These are phyloP conservation scores for Oncorhynchus tshawytscha DNA, from an alignment of 2,113 vertebrate species.

Conservation along the genomic window DNA sequence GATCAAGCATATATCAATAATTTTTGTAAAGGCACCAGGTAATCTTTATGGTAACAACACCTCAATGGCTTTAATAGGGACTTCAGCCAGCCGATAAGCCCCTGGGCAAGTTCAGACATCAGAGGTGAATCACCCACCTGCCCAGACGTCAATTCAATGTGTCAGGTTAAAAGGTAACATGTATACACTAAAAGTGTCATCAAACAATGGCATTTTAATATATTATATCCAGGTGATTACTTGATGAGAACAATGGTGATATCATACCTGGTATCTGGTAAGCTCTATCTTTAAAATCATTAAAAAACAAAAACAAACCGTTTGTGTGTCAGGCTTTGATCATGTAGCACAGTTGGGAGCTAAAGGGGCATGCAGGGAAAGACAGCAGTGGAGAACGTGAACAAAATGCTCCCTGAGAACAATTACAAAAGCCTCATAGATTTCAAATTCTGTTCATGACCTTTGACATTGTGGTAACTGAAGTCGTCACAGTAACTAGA, in stretches of 20 bases:
- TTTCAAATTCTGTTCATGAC: not conserved
- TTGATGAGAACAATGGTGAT: not conserved
- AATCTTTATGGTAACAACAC: slow-evolving; percentile 32
- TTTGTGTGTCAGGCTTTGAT: not conserved
- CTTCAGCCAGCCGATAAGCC: slow-evolving; percentile 37
- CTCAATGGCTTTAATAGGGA: not conserved
- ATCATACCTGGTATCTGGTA: not conserved
- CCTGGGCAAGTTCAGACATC: not conserved
- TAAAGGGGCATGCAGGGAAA: slow-evolving; percentile 6
- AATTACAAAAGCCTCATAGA: slow-evolving; percentile 41
- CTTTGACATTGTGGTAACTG: no score
- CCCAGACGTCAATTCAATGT: not conserved
- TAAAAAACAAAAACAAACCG: no score
- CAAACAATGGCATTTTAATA: not conserved
- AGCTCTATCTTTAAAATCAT: not conserved
- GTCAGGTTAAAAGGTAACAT: slow-evolving; percentile 12
- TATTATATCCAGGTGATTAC: not conserved
- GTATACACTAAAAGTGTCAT: not conserved
- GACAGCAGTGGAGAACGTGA: slow-evolving; percentile 34
- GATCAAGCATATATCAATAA: not conserved
- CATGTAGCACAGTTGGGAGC: slow-evolving; percentile 3
- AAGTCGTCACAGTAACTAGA: no score
- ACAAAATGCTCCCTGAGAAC: slow-evolving; percentile 63
- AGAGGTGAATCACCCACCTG: not conserved
- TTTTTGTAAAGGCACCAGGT: slow-evolving; percentile 53